Evolutionary conservation across 23 tunicate genomes (phyloP), one percentile per base, ranked within the genome.

Genomic region (Styela clava): DNA sequence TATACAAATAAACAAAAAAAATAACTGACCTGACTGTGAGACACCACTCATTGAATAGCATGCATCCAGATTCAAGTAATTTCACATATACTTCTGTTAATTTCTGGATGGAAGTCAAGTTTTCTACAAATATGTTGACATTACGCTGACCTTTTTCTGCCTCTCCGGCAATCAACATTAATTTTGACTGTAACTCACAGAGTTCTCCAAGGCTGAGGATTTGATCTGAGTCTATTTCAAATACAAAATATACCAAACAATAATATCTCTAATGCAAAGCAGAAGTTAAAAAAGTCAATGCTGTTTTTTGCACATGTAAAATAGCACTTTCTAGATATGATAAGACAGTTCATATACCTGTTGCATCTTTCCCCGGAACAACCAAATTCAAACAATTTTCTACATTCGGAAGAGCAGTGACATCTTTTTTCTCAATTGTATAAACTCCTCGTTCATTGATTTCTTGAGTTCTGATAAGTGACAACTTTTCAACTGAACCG

Each of bases 121-220:
- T 64, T 18, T 84, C 85, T 30, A 87, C 80, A 35, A 89, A 89
- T 3, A 67, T 56, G 68, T 89, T 85, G 37, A 89, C 95, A 67
- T 89, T 85, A 32, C 64, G 69, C 21, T 78, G 74, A 22, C 95
- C 88, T 31, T 79, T 85, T 18, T 89, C 88, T 52, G 95, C 85
- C 34, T 89, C 88, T 7, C 95, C 95, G 63, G 95, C 95, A 67
- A 89, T 84, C 80, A 89, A 67, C 95, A 89, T 89, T 37, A 89
- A 64, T 35, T 87, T 79, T 35, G 95, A 89, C 73, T 89, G 88
- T 24, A 89, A 34, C 24, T 89, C 88, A 69, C 67, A 84, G 32
- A 89, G 78, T 27, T 84, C 88, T 27, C 28, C 68, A 31, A 68
- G 27, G 27, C 16, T 12, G 31, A 68, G 9, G n/a, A n/a, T n/a